Percentiles rank a stretch among this genome's conserved stretches.
These are phyloP conservation scores for Danio kyathit DNA, from an alignment of 2,797 vertebrate species.

Conservation along the genomic window DNA sequence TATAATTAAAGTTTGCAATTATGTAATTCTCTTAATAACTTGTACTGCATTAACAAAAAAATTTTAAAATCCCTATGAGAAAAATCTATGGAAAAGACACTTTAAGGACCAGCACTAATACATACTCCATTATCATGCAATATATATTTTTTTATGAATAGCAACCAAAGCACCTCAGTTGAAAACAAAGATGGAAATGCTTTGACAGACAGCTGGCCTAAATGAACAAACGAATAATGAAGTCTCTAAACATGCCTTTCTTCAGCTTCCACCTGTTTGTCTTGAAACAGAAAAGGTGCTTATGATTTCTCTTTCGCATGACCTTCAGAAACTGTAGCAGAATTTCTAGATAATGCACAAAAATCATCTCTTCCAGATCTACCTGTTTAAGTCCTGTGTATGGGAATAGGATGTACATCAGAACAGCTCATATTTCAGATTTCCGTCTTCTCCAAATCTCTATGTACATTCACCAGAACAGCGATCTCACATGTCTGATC, in stretches of 20 bases:
- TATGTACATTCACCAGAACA: conserved; percentile 34
- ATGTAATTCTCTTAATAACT: too few relatives aligned
- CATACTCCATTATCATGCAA: too few relatives aligned
- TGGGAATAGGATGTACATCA: conserved; percentile 5
- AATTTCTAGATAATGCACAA: neutral
- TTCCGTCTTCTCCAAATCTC: conserved; percentile 40
- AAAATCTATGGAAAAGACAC: too few relatives aligned
- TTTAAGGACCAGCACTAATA: too few relatives aligned
- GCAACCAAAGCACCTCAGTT: too few relatives aligned
- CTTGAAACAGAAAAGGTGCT: conserved; percentile 17
- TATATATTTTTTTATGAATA: too few relatives aligned
- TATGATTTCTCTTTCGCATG: neutral
- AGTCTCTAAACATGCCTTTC: neutral
- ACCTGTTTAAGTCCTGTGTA: neutral
- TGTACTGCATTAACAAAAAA: too few relatives aligned
- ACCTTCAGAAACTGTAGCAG: conserved; percentile 1
- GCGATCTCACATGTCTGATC: neutral
- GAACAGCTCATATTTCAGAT: conserved; percentile 22
- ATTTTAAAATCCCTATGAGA: too few relatives aligned
- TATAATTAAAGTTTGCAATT: too few relatives aligned
- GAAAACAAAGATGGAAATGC: too few relatives aligned
- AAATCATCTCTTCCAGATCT: neutral
- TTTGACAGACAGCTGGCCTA: too few relatives aligned
- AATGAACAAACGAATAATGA: too few relatives aligned
- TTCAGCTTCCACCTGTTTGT: neutral